Evolutionary conservation across 2,113 vertebrate genomes (phyloP).

Genomic region (Fulmarus glacialis): DNA sequence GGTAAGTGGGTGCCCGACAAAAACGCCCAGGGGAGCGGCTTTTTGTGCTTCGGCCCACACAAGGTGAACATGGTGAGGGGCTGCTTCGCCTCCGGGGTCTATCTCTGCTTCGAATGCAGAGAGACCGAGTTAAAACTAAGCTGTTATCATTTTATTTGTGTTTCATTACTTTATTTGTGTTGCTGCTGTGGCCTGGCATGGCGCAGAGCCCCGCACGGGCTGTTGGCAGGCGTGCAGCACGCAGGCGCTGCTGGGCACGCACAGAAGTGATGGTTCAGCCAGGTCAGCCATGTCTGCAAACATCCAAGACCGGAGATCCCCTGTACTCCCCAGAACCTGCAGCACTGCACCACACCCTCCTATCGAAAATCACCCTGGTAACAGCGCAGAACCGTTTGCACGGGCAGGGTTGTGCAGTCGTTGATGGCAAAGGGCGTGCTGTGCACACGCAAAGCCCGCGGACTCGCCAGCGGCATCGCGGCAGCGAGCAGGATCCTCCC

Average conservation of each 20-base stretch:
- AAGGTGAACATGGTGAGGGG: fast-evolving
- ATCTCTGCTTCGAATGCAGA: fast-evolving
- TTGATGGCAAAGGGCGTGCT: neutral
- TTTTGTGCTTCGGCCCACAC: fast-evolving
- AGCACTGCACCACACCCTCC: neutral
- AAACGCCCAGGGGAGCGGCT: too few relatives aligned
- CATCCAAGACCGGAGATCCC: fast-evolving
- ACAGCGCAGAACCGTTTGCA: fast-evolving
- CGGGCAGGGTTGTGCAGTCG: neutral
- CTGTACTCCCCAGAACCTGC: neutral
- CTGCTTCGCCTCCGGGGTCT: neutral
- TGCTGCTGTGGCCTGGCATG: neutral
- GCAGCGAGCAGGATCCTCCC: fast-evolving
- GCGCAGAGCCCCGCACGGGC: fast-evolving
- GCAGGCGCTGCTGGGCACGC: fast-evolving
- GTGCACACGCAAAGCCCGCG: fast-evolving
- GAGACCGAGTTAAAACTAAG: neutral
- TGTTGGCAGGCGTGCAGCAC: fast-evolving
- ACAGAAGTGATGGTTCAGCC: fast-evolving
- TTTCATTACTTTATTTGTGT: neutral
- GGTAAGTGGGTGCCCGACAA: fast-evolving
- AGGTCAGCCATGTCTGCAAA: too few relatives aligned
- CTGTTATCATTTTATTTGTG: neutral
- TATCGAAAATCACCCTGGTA: fast-evolving
- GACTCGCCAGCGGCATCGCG: fast-evolving